Evolutionary conservation across 2,888 invertebrate species (phyloP).

Genomic region (Macaria notata): DNA sequence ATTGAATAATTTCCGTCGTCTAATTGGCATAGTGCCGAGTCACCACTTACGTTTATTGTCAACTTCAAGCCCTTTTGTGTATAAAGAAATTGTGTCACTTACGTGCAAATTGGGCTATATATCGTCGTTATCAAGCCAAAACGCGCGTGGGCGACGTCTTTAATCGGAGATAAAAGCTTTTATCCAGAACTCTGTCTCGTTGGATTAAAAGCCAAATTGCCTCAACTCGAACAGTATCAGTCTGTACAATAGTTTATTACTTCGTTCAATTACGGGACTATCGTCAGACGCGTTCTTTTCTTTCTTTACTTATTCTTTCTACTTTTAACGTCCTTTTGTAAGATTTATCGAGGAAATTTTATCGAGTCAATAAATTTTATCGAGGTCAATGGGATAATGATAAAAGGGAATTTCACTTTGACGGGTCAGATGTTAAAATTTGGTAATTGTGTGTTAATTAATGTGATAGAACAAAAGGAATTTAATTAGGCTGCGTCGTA

Average conservation of each 20-base stretch:
- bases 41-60: slow-evolving; percentile 67
- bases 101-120: slow-evolving; percentile 64
- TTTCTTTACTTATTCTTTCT: slow-evolving; percentile 18
- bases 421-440: slow-evolving; percentile 13
- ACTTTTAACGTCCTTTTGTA: slow-evolving; percentile 15
- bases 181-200: slow-evolving; percentile 7
- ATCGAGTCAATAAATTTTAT: slow-evolving; percentile 13
- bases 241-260: slow-evolving; percentile 49
- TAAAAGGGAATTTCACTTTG: slow-evolving; percentile 6
- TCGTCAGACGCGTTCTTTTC: slow-evolving; percentile 28
- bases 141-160: slow-evolving; percentile 45
- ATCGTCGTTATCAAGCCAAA: slow-evolving; percentile 51
- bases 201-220: slow-evolving; percentile 7
- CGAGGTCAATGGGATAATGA: slow-evolving; percentile 9
- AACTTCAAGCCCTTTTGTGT: slow-evolving; percentile 48
- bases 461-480: slow-evolving; percentile 2
- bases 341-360: slow-evolving; percentile 14
- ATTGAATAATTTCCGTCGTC: slow-evolving; percentile 36
- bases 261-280: slow-evolving; percentile 55
- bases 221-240: slow-evolving; percentile 1
- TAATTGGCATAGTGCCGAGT: slow-evolving; percentile 60
- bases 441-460: slow-evolving; percentile 9
- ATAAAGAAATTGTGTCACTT: slow-evolving; percentile 52
- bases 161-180: slow-evolving; percentile 17
- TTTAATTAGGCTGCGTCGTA: not conserved